These are phyloP conservation scores for Hylia prasina DNA, from an alignment of 2,113 vertebrate genomes.

Conservation along the genomic window DNA sequence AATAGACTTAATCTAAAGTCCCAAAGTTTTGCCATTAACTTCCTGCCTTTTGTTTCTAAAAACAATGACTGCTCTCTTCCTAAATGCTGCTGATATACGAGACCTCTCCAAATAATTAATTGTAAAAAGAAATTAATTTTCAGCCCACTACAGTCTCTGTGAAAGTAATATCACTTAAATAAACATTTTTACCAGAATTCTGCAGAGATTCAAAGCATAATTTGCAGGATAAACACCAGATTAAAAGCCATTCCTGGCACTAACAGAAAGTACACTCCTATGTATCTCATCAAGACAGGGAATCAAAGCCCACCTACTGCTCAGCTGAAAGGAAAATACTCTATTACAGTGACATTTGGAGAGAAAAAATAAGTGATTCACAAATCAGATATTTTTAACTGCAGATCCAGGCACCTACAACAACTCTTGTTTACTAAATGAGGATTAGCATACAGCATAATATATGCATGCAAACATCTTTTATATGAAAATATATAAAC, in stretches of 20 bases:
- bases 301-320: background rate
- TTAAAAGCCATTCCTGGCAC: background rate
- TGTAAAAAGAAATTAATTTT: background rate
- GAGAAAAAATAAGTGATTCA: background rate
- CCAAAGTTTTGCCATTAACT: background rate
- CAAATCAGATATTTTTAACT: background rate
- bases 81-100: background rate
- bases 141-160: background rate
- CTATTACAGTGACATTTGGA: background rate
- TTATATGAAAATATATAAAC: background rate
- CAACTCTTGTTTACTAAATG: background rate
- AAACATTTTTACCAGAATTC: background rate
- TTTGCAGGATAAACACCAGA: background rate
- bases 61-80: background rate
- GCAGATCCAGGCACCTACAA: background rate
- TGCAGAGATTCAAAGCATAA: background rate
- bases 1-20: background rate
- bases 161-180: background rate
- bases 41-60: background rate
- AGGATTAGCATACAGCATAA: background rate
- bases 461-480: accelerated
- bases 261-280: background rate
- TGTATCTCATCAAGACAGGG: background rate
- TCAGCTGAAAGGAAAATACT: background rate
- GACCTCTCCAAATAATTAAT: background rate